Evolutionary conservation across 2,797 vertebrate genomes (phyloP), one percentile per base, ranked within the genome.

Genomic region (Nasua narica): DNA sequence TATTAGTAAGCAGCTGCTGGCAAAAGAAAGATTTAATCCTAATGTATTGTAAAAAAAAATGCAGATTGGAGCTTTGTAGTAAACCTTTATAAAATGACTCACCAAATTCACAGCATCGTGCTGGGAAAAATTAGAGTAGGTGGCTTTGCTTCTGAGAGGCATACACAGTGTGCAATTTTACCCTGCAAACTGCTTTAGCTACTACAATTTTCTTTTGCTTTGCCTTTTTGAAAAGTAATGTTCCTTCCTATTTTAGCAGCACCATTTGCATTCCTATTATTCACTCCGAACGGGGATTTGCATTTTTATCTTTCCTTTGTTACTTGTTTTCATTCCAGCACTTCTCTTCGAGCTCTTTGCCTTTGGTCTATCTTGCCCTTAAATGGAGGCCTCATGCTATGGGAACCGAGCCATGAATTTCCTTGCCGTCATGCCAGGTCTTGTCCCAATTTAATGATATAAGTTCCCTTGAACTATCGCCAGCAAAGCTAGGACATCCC

Each of bases 81-180:
- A 98, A 97, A 97, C 65, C 92, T 97, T 96, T 88, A 97, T 95
- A 92, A 98, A 97, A 85, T 98, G 97, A 98, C 93, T 97, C 96
- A 98, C 94, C 88, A 86, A 84, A 94, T 95, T 95, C 97, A 90
- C 86, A 94, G 91, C 95, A 78, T 91, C 76, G 37, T 79, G 96
- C 96, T 97, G 86, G 67, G 90, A 92, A 94, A 98, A 97, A 82
- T 94, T 67, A 95, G 95, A 92, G 95, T 84, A 97, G 91, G 97
- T 88, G 95, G 94, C 50, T 96, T 95, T 95, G 90, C 96, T 87
- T 85, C 70, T 77, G 95, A 97, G 98, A 98, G 90, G 40, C 0
- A 0, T 2, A 97, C 86, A 96, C 97, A 97, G 98, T 90, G 92
- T 89, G 97, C 96, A 97, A 98, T 98, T 91, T 90, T 91, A 92